Evolutionary conservation across 2,888 invertebrate genomes (phyloP), one percentile per base, ranked within the genome.

Genomic region (Caenorhabditis becei): DNA sequence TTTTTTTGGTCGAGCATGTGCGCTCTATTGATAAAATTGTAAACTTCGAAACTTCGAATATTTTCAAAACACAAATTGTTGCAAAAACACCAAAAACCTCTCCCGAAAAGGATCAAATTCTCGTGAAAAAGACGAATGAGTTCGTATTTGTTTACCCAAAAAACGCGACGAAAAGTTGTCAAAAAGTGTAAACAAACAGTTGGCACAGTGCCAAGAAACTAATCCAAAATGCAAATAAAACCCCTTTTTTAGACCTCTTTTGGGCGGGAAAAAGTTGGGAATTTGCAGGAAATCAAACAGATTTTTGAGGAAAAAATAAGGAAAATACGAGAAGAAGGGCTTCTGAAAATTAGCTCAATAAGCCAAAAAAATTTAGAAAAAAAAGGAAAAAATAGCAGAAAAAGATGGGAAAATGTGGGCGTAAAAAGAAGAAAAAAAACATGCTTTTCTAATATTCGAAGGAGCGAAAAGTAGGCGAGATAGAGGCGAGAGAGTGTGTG

Each of bases 381-480:
- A 41, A 32, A 41, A 11, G 41, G 16, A 14, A 2, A 41, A 41
- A 41, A 2, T 14, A 41, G 35, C 7, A 5, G 35, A 35, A 49
- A 49, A 20, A 49, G 20, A 18, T 11, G 51, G 16, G 24, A 51
- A 51, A 51, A 51, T 14, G 51, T 3, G 51, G 51, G 24, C 7
- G 23, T 14, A 24, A 51, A 23, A 51, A 24, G 11, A 24, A 51
- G 2, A 5, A 28, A 54, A 26, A 51, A 51, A 24, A 51, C 51
- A 51, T 51, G 51, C 51, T 51, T 51, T 51, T 51, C 51, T 51
- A 51, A 51, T 51, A 51, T 51, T 41, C 10, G 41, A 16, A 41
- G 41, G 41, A 41, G 41, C 41, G 14, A 41, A 41, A 41, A 41
- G 16, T 3, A 16, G 41, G 8, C 41, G 51, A 53, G 53, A 24